phyloP scores from a whole-genome alignment of 35 echinoderm and acorn worm genomes.

The Apostichopus parvimensis region DNA sequence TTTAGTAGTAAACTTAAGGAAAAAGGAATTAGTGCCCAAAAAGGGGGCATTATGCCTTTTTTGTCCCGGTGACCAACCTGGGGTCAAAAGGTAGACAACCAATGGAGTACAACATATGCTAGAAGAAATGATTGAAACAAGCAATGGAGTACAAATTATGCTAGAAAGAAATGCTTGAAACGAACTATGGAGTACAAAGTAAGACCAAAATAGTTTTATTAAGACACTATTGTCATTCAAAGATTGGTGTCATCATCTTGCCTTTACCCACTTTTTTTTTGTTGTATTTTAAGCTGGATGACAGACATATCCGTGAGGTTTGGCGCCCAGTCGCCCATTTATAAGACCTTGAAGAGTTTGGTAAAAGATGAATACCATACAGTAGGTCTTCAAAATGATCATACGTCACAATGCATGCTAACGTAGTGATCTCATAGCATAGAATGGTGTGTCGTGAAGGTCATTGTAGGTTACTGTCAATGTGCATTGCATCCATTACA shows the following conservation, averaged over 20 bases:
- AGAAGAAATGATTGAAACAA: no score
- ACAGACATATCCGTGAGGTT: conserved; percentile 20
- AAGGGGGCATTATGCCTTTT: no score
- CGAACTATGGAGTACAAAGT: no score
- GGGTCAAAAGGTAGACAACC: no score
- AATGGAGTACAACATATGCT: no score
- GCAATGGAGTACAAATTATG: no score
- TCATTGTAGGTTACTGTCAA: neutral
- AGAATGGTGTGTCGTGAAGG: neutral
- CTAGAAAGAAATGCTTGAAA: no score
- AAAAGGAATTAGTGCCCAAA: no score
- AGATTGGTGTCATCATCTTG: no score
- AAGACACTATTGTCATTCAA: no score
- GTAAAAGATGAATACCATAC: conserved; percentile 57
- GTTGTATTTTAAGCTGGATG: conserved; percentile 25
- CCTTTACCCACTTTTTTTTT: neutral
- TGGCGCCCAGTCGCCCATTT: conserved; percentile 59
- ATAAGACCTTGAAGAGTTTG: conserved; percentile 61
- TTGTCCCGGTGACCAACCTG: no score
- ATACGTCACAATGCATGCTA: conserved; percentile 7
- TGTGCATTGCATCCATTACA: neutral
- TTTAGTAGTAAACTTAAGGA: no score
- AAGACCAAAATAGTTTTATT: neutral
- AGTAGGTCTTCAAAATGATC: conserved; percentile 21
- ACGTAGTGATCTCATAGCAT: conserved; percentile 5